Base-by-base conservation (phyloP, 1,140 invertebrate species). In the Thaumatotibia leucotreta region DNA sequence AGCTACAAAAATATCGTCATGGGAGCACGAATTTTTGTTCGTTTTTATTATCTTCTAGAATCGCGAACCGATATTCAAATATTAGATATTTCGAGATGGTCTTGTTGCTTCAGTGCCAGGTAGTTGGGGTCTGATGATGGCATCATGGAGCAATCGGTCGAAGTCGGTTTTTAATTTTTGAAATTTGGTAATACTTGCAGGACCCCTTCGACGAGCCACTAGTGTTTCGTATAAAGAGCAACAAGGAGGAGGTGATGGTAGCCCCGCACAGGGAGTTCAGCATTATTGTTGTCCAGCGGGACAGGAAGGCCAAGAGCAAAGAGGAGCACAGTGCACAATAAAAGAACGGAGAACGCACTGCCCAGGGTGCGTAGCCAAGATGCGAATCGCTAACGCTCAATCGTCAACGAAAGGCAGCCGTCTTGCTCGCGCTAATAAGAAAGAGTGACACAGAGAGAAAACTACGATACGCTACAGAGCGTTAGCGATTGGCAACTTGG, bases 131-230 rank as follows among this genome's bases (percentile, higher is more conserved):
- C 31, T 76, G 31, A n/a, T 32, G 24, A 62, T 4, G 6, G 27
- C 27, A 29, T 6, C 27, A 29, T 29, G 27, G 6, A 2, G 2
- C 27, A 29, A n/a, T n/a, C n/a, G n/a, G n/a, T n/a, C n/a, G 27
- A 6, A 29, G 6, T 29, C 6, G 2, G 6, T 29, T 29, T 2
- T 29, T 4, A 29, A 4, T 4, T 29, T 2, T 29, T 6, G 2
- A 29, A 29, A 6, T 29, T 29, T 2, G 6, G 6, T 6, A 33
- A 33, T 33, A 33, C 32, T 33, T 33, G 3, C 71, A 89, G 87
- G 80, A 89, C 69, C 69, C 76, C 2, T 77, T 87, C 20, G 87
- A 88, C 35, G 82, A 87, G 74, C 75, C 82, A 11, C 50, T 89
- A 63, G 69, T 83, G 49, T 45, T 86, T 29, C 70, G 87, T 50